These are phyloP conservation scores for Stylophora pistillata DNA, from an alignment of 64 coral and sea anemone species.

Conservation along the genomic window DNA sequence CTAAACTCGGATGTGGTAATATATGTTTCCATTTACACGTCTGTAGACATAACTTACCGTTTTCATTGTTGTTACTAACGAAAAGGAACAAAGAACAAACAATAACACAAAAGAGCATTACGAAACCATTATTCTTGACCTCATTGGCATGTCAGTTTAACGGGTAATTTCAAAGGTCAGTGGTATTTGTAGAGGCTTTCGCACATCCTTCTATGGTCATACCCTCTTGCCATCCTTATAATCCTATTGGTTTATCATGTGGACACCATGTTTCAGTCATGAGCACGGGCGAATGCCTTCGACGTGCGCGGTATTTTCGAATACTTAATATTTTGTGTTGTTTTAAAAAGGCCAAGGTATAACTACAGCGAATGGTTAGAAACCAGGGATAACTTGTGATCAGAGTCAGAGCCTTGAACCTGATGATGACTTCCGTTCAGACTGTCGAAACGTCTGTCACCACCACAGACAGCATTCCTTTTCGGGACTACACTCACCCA, in stretches of 20 bases:
- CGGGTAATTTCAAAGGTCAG: slow-evolving; percentile 24
- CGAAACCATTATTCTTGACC: slow-evolving; percentile 1
- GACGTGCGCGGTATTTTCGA: no score
- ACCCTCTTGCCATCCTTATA: background rate
- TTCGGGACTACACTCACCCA: no score
- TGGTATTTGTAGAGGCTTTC: slow-evolving; percentile 26
- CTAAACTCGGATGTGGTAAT: background rate
- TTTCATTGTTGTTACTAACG: background rate
- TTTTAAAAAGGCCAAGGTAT: no score
- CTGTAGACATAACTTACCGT: background rate
- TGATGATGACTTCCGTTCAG: no score
- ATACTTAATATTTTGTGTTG: no score
- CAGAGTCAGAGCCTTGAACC: no score
- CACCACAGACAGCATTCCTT: no score
- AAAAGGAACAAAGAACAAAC: background rate
- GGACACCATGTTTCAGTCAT: background rate
- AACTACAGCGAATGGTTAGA: no score
- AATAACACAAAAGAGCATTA: background rate
- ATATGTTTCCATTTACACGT: background rate
- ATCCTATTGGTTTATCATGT: background rate
- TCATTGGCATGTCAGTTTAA: background rate
- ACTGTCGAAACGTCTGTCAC: no score
- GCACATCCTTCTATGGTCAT: background rate
- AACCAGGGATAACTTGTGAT: no score
- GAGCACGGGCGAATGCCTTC: background rate